phyloP scores from a whole-genome alignment of 2,888 invertebrate species.

The Desoria tigrina region DNA sequence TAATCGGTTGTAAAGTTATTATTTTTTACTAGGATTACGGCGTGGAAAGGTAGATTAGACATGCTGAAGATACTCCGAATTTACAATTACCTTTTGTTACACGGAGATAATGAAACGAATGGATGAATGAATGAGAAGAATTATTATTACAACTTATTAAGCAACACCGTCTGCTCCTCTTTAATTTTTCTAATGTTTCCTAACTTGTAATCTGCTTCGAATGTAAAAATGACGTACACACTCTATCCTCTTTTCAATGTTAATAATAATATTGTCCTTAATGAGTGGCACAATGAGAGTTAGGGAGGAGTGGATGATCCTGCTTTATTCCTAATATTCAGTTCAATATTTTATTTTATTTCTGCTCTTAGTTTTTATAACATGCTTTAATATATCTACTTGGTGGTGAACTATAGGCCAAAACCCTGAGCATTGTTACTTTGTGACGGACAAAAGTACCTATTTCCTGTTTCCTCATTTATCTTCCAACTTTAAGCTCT shows the following conservation, averaged over 20 bases:
- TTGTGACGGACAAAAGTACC: slow-evolving; percentile 20
- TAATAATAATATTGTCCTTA: no score
- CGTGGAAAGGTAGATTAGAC: slow-evolving; percentile 15
- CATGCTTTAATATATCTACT: no score
- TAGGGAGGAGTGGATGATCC: no score
- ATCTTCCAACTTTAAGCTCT: slow-evolving; percentile 2
- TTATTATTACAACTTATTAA: slow-evolving; percentile 8
- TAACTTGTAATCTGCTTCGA: no score
- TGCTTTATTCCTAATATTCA: no score
- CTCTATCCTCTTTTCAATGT: no score
- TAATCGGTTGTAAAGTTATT: neutral
- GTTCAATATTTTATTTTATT: no score
- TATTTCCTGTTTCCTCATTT: slow-evolving; percentile 26
- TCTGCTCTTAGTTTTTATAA: no score
- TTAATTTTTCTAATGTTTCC: neutral
- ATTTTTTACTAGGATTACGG: neutral
- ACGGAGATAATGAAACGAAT: slow-evolving; percentile 1
- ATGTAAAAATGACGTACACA: no score
- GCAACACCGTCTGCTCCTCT: neutral
- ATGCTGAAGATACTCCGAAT: slow-evolving; percentile 1
- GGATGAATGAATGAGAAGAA: slow-evolving; percentile 5
- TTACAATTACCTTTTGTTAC: neutral
- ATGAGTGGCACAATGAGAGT: no score
- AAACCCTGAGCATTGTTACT: no score
- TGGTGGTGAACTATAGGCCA: no score